Percentiles rank a stretch among this genome's conserved stretches.
These are phyloP conservation scores for Struthidea cinerea DNA, from an alignment of 2,113 vertebrate species.

Conservation along the genomic window DNA sequence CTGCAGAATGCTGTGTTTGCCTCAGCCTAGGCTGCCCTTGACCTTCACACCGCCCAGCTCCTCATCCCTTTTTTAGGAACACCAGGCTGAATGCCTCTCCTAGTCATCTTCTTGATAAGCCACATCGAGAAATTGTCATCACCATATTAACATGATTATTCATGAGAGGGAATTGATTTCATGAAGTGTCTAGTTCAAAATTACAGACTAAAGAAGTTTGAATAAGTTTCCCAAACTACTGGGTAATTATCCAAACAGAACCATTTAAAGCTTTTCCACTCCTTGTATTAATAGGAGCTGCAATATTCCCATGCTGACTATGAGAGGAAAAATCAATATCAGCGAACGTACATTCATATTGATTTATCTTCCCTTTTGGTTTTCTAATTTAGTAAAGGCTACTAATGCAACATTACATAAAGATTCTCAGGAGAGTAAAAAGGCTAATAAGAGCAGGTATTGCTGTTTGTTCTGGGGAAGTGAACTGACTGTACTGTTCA, in stretches of 20 bases:
- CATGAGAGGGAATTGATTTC: neutral
- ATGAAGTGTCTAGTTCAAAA: neutral
- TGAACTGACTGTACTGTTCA: neutral
- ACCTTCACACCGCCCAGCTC: neutral
- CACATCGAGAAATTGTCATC: neutral
- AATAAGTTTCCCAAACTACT: conserved; percentile 4
- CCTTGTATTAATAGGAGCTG: conserved; percentile 22
- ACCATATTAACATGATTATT: neutral
- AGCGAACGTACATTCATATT: conserved; percentile 47
- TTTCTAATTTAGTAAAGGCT: conserved; percentile 64
- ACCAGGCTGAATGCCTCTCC: neutral
- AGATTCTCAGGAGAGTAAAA: conserved; percentile 42
- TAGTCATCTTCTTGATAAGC: neutral
- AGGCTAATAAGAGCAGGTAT: conserved; percentile 2
- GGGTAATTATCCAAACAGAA: conserved; percentile 27
- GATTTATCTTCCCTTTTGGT: conserved; percentile 59
- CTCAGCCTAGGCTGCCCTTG: neutral
- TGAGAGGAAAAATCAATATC: conserved; percentile 59
- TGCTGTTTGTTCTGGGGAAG: neutral
- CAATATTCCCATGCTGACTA: conserved; percentile 46
- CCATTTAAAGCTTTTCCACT: conserved; percentile 24
- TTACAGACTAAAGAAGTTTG: neutral
- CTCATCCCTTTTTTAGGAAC: neutral
- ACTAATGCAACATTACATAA: conserved; percentile 50
- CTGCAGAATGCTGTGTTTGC: neutral